Percentiles rank a stretch among this genome's conserved stretches.
These are phyloP conservation scores for Melipona quadrifasciata DNA, from an alignment of 1,140 invertebrate species.

Conservation along the genomic window DNA sequence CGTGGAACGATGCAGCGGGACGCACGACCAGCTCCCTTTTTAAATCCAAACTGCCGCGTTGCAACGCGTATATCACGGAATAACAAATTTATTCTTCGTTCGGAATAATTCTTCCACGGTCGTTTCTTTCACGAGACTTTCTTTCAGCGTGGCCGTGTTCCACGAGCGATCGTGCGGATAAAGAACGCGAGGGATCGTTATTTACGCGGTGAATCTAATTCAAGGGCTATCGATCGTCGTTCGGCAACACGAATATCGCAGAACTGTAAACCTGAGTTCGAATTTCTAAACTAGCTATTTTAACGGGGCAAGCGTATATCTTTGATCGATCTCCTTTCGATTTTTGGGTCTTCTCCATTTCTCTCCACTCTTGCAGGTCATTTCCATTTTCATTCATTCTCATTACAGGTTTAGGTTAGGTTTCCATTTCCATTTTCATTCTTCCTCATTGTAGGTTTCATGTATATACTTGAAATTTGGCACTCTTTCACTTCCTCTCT, in stretches of 20 bases:
- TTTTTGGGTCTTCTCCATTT: neutral
- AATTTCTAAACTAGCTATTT: too few species aligned
- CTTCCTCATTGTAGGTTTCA: neutral
- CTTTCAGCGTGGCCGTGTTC: neutral
- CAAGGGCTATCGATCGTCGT: neutral
- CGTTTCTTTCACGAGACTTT: neutral
- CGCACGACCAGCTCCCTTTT: conserved; percentile 47
- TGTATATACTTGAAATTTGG: too few species aligned
- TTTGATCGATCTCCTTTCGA: neutral
- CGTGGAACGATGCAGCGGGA: conserved; percentile 35
- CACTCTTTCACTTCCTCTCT: too few species aligned
- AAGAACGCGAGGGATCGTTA: neutral
- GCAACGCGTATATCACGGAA: neutral
- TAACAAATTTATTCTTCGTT: conserved; percentile 11
- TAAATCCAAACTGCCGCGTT: conserved; percentile 32
- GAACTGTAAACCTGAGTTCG: too few species aligned
- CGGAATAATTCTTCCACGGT: neutral
- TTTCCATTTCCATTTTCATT: neutral
- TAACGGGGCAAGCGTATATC: neutral
- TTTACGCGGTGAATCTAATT: neutral
- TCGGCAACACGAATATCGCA: neutral
- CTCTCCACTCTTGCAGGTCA: neutral
- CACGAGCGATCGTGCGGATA: neutral
- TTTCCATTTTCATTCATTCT: neutral
- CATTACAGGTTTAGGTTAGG: too few species aligned